A percentile compares a stretch with the other conserved stretches of the same genome.
phyloP scores from a whole-genome alignment of 2,888 invertebrate genomes.

The Cosmopolites sordidus region DNA sequence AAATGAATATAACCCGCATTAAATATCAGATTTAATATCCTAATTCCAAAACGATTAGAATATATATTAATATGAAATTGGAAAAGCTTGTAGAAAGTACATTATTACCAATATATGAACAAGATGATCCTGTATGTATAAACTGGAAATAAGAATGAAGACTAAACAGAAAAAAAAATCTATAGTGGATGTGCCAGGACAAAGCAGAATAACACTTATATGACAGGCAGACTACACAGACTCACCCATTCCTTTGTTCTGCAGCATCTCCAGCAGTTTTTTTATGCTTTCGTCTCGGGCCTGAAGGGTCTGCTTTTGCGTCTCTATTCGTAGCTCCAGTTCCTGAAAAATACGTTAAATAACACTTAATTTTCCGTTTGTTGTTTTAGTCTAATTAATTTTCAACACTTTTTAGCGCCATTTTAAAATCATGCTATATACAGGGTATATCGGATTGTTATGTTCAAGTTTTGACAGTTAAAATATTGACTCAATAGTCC shows the following conservation, averaged over 20 bases:
- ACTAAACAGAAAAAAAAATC: neutral
- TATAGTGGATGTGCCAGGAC: constrained; percentile 3
- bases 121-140: neutral
- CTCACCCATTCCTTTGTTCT: constrained; percentile 95
- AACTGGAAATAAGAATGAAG: neutral
- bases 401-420: too few species aligned
- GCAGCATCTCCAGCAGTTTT: constrained; percentile 96
- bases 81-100: too few species aligned
- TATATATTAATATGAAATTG: too few species aligned
- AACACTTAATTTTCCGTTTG: neutral
- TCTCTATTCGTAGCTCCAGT: constrained; percentile 93
- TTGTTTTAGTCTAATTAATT: neutral
- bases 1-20: too few species aligned
- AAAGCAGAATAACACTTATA: constrained; percentile 7
- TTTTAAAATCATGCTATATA: too few species aligned
- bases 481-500: too few species aligned
- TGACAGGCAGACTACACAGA: constrained; percentile 34
- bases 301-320: constrained; percentile 95
- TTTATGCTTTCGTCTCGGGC: constrained; percentile 98
- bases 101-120: too few species aligned
- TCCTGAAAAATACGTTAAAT: constrained; percentile 55
- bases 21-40: too few species aligned
- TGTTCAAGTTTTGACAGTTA: too few species aligned
- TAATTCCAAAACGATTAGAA: too few species aligned
- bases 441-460: too few species aligned